Percentiles rank a stretch among this genome's conserved stretches.
These are phyloP conservation scores for Rhineura floridana DNA, from an alignment of 2,113 vertebrate genomes.

Conservation along the genomic window DNA sequence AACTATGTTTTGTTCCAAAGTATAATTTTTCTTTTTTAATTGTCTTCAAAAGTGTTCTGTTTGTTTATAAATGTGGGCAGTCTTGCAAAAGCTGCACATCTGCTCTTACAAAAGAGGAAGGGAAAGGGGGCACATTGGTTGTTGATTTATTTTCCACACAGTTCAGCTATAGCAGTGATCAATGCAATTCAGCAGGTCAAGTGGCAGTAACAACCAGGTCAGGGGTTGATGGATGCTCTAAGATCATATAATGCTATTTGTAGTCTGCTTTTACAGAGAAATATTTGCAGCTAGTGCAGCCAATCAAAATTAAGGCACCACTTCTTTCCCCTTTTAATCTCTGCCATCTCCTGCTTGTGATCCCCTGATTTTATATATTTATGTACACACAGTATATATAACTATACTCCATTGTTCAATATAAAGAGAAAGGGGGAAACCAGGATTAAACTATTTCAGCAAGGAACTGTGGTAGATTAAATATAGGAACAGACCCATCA, in stretches of 20 bases:
- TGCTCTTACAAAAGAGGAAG: background rate
- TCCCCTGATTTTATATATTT: background rate
- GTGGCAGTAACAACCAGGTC: background rate
- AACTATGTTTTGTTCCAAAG: constrained; percentile 12
- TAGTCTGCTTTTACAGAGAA: background rate
- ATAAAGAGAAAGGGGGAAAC: background rate
- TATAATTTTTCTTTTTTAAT: constrained; percentile 4
- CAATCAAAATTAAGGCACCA: background rate
- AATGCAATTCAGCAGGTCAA: background rate
- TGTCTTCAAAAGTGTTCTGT: constrained; percentile 9
- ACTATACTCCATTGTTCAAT: background rate
- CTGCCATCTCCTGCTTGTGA: background rate
- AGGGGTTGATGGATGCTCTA: background rate
- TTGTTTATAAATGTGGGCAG: constrained; percentile 10
- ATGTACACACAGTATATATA: background rate
- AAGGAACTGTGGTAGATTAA: background rate
- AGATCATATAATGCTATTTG: background rate
- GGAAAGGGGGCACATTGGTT: background rate
- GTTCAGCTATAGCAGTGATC: background rate
- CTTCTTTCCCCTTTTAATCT: background rate
- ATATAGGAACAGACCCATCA: background rate
- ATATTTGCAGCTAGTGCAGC: background rate
- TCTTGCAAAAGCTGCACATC: background rate
- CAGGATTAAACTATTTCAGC: background rate
- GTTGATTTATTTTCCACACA: background rate